These are phyloP conservation scores for Eupithecia abbreviata DNA, from an alignment of 2,888 invertebrate species.

Conservation along the genomic window DNA sequence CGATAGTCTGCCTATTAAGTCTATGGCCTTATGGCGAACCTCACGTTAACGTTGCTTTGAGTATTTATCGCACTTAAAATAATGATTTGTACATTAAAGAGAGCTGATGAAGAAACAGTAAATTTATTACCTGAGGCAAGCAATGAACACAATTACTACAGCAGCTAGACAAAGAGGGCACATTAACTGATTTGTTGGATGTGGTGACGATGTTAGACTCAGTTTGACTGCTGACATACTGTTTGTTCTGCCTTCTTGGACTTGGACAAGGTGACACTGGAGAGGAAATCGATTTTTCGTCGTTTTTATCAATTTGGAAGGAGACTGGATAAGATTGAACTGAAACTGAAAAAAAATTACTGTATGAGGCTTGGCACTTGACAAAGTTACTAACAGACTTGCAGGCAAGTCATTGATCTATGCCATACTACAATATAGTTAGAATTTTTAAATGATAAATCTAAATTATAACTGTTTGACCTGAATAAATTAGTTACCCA, in stretches of 20 bases:
- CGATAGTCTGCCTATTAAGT: too few relatives aligned
- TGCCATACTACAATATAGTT: too few relatives aligned
- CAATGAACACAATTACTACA: not conserved
- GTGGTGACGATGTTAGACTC: not conserved
- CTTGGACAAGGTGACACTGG: not conserved
- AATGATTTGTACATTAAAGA: too few relatives aligned
- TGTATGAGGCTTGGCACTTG: not conserved
- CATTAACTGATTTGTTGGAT: not conserved
- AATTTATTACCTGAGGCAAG: not conserved
- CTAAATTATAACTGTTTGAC: too few relatives aligned
- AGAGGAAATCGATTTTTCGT: not conserved
- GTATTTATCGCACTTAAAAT: too few relatives aligned
- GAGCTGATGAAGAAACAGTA: not conserved
- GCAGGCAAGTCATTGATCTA: not conserved
- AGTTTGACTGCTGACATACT: not conserved
- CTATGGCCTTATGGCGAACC: too few relatives aligned
- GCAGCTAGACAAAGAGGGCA: not conserved
- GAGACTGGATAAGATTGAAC: not conserved
- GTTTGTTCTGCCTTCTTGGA: not conserved
- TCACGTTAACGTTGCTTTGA: too few relatives aligned
- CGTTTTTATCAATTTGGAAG: not conserved
- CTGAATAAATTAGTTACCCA: too few relatives aligned
- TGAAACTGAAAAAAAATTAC: not conserved
- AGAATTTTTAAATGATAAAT: too few relatives aligned
- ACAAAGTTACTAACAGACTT: not conserved